These are phyloP conservation scores for Cheiracanthium punctorium DNA, from an alignment of 2,888 invertebrate genomes.

Conservation along the genomic window DNA sequence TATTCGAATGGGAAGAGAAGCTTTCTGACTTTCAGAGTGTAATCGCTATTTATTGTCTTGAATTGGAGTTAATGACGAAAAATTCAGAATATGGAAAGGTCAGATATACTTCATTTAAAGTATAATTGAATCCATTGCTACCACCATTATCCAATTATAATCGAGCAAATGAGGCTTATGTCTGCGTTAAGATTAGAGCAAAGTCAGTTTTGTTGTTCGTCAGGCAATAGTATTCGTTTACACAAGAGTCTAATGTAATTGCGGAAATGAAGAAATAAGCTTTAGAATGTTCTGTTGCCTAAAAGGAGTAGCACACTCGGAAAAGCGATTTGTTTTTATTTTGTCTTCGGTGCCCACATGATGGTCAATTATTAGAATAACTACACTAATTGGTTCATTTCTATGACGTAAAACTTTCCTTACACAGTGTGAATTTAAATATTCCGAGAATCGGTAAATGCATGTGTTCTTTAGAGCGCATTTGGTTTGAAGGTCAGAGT, in stretches of 20 bases:
- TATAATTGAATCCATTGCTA: not conserved
- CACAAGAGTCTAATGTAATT: conserved; percentile 30
- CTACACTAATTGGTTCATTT: not conserved
- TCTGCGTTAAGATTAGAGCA: conserved; percentile 36
- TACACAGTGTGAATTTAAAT: not conserved
- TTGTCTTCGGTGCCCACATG: not conserved
- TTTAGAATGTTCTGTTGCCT: not conserved
- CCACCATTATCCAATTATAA: conserved; percentile 45
- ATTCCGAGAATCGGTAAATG: not conserved
- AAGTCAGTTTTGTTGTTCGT: conserved; percentile 33
- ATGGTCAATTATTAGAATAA: not conserved
- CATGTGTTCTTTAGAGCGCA: too few relatives aligned
- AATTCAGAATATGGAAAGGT: conserved; percentile 14
- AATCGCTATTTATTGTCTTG: not conserved
- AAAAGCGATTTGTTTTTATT: not conserved
- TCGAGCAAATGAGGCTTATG: conserved; percentile 22
- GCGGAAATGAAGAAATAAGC: conserved; percentile 37
- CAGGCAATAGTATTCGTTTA: conserved; percentile 28
- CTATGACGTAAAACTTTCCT: too few relatives aligned
- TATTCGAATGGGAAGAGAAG: not conserved
- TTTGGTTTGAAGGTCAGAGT: not conserved
- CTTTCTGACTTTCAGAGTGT: not conserved
- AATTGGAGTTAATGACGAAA: not conserved
- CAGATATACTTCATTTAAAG: conserved; percentile 44
- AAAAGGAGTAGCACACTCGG: not conserved